These are phyloP conservation scores for Eupithecia subumbrata DNA, from an alignment of 2,888 invertebrate genomes.

Conservation along the genomic window DNA sequence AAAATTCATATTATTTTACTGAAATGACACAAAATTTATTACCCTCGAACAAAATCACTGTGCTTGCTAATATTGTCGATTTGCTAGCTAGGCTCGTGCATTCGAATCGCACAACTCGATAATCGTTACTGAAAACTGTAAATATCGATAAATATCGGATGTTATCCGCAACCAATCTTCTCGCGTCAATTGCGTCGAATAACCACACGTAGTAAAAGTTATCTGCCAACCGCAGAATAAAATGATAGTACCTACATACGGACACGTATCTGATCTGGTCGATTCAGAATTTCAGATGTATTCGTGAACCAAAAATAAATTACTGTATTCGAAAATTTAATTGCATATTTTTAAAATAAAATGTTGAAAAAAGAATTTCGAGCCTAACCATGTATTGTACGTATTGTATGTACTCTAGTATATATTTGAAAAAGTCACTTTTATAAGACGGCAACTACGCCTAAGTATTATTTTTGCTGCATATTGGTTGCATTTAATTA, in stretches of 20 bases:
- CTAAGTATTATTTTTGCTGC: too few relatives aligned
- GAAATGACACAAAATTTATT: background rate
- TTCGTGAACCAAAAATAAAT: background rate
- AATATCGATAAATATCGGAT: constrained; percentile 7
- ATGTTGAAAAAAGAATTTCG: too few relatives aligned
- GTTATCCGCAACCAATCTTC: constrained; percentile 11
- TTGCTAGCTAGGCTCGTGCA: background rate
- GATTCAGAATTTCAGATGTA: background rate
- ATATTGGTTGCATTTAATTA: too few relatives aligned
- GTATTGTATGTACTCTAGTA: too few relatives aligned
- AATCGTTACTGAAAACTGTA: background rate
- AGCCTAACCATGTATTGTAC: too few relatives aligned
- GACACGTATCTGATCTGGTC: background rate
- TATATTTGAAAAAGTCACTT: too few relatives aligned
- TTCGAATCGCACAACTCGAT: constrained; percentile 1
- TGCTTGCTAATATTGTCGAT: background rate
- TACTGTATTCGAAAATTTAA: background rate
- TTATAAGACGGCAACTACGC: too few relatives aligned
- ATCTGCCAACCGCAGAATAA: background rate
- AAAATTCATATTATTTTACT: too few relatives aligned
- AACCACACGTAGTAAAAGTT: constrained; percentile 22
- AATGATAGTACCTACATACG: background rate
- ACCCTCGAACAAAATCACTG: background rate
- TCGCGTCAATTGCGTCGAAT: constrained; percentile 12
- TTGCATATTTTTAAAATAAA: background rate